A percentile compares a stretch with the other conserved stretches of the same genome.
These are phyloP conservation scores for Struthio camelus DNA, from an alignment of 2,113 vertebrate genomes.

Conservation along the genomic window DNA sequence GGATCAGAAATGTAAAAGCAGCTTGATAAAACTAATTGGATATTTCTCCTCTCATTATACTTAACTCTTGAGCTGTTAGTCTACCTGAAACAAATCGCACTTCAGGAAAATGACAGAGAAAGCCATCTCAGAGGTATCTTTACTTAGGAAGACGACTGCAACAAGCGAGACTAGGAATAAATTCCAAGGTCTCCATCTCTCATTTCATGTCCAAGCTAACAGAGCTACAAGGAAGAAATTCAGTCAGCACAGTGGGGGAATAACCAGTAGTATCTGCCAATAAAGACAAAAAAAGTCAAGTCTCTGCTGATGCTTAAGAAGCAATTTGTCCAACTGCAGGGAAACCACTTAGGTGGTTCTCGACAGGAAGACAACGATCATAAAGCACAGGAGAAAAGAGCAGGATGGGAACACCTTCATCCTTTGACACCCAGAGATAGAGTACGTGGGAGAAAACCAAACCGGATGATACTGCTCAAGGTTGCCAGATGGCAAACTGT, in stretches of 20 bases:
- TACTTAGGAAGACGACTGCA: accelerated
- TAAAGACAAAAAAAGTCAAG: background rate
- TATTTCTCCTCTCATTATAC: background rate
- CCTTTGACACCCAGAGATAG: background rate
- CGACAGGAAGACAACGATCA: background rate
- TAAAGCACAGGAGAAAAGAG: background rate
- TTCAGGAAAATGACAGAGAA: background rate
- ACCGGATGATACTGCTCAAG: background rate
- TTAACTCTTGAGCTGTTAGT: background rate
- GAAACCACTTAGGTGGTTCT: background rate
- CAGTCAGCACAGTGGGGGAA: background rate
- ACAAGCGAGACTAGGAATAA: background rate
- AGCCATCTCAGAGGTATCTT: background rate
- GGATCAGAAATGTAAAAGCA: background rate
- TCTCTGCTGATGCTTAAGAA: background rate
- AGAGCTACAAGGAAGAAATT: background rate
- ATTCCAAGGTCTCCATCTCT: background rate
- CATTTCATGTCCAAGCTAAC: background rate
- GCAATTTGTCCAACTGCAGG: background rate
- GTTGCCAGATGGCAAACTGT: background rate
- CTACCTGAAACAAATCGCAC: background rate
- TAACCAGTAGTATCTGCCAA: background rate
- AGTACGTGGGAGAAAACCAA: background rate
- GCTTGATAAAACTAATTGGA: background rate
- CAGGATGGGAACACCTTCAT: background rate